Evolutionary conservation across 2,113 vertebrate genomes (phyloP).

Genomic region (Osmerus mordax): DNA sequence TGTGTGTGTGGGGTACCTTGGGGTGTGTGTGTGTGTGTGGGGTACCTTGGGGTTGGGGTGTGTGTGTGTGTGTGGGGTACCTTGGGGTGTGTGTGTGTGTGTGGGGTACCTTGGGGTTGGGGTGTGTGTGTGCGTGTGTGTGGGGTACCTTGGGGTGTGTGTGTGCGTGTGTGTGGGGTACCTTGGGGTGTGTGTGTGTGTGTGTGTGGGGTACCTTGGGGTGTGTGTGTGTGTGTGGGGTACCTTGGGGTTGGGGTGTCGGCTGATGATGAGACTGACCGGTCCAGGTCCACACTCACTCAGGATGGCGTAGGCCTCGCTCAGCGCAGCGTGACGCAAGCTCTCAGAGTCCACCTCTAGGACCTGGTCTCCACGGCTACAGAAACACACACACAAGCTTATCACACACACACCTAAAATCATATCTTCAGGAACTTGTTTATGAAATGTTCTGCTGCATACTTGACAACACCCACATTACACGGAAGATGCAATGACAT

Average conservation of each 20-base stretch:
- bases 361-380: constrained; percentile 92
- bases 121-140: neutral
- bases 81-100: neutral
- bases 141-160: neutral
- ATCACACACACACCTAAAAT: constrained; percentile 1
- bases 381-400: constrained; percentile 8
- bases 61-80: neutral
- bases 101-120: too few species aligned
- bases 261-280: constrained; percentile 89
- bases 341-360: constrained; percentile 91
- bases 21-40: constrained; percentile 2
- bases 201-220: neutral
- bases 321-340: constrained; percentile 85
- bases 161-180: too few species aligned
- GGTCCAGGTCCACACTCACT: constrained; percentile 93
- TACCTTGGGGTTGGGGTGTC: constrained; percentile 94
- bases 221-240: constrained; percentile 27
- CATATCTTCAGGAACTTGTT: neutral
- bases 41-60: neutral
- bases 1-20: too few species aligned
- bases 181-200: neutral
- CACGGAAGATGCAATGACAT: neutral
- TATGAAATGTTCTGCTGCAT: too few species aligned
- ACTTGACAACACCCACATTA: neutral
- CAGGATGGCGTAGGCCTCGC: constrained; percentile 90